These are phyloP conservation scores for Chrysoperla carnea DNA, from an alignment of 1,140 invertebrate species.

Conservation along the genomic window DNA sequence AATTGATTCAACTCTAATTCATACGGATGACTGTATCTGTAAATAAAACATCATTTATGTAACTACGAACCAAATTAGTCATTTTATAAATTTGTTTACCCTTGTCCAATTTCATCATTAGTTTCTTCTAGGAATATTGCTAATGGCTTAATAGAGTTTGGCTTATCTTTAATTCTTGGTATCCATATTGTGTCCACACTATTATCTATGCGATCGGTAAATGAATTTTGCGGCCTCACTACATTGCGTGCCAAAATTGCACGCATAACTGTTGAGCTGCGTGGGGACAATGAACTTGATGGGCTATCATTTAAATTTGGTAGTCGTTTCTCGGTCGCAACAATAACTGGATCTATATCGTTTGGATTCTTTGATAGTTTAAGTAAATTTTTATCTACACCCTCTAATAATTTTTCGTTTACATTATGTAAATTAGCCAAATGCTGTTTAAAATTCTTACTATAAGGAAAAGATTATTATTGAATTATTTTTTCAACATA, in stretches of 20 bases:
- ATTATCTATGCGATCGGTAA: slow-evolving; percentile 78
- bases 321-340: too few species aligned
- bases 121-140: slow-evolving; percentile 47
- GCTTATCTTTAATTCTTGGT: slow-evolving; percentile 72
- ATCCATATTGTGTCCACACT: slow-evolving; percentile 51
- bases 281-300: background rate
- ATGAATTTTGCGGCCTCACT: slow-evolving; percentile 63
- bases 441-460: too few species aligned
- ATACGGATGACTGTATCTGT: slow-evolving; percentile 75
- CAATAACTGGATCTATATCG: too few species aligned
- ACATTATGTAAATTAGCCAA: too few species aligned
- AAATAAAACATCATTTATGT: slow-evolving; percentile 12
- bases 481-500: too few species aligned
- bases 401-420: too few species aligned
- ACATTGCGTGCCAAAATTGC: slow-evolving; percentile 41
- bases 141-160: slow-evolving; percentile 70
- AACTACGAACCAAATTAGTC: slow-evolving; percentile 1
- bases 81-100: slow-evolving; percentile 8
- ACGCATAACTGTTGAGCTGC: too few species aligned
- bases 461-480: too few species aligned
- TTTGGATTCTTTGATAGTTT: too few species aligned
- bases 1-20: slow-evolving; percentile 67
- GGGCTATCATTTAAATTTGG: slow-evolving; percentile 14
- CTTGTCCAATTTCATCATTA: slow-evolving; percentile 23
- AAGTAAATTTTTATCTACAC: too few species aligned